Conservation (phyloP, 2,888 invertebrate species). For the Eupsilia transversa region DNA sequence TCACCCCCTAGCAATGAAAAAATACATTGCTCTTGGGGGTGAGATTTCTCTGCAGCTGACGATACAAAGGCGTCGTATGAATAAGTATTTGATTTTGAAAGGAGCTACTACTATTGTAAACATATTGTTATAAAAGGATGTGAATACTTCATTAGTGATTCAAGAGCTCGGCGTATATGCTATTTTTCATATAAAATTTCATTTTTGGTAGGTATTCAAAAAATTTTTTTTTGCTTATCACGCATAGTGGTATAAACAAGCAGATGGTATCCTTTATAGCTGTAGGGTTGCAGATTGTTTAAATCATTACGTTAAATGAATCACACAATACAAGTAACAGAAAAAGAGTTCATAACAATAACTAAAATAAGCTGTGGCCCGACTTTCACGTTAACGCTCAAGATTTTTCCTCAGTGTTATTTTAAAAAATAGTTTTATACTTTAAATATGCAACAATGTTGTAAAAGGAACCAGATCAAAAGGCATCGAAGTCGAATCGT, state of each 20-base stretch:
- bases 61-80: not conserved
- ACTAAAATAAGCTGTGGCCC: not conserved
- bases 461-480: too few species aligned
- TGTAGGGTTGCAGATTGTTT: slow-evolving; percentile 1
- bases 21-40: too few species aligned
- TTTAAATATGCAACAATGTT: too few species aligned
- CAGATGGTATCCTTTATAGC: not conserved
- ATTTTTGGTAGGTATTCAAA: not conserved
- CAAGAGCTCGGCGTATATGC: slow-evolving; percentile 5
- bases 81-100: slow-evolving; percentile 1
- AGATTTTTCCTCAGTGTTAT: too few species aligned
- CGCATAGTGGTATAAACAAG: slow-evolving; percentile 7
- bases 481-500: too few species aligned
- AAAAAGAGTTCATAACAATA: not conserved
- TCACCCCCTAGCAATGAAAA: too few species aligned
- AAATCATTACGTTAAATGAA: slow-evolving; percentile 4
- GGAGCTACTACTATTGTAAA: not conserved
- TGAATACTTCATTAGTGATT: slow-evolving; percentile 29
- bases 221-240: slow-evolving; percentile 2
- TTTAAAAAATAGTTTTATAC: too few species aligned
- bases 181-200: not conserved
- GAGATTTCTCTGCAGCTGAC: too few species aligned
- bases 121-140: not conserved
- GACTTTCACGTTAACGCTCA: too few species aligned
- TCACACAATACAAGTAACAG: not conserved